Conservation (phyloP, 2,888 invertebrate species). For the Euzophera pinguis region DNA sequence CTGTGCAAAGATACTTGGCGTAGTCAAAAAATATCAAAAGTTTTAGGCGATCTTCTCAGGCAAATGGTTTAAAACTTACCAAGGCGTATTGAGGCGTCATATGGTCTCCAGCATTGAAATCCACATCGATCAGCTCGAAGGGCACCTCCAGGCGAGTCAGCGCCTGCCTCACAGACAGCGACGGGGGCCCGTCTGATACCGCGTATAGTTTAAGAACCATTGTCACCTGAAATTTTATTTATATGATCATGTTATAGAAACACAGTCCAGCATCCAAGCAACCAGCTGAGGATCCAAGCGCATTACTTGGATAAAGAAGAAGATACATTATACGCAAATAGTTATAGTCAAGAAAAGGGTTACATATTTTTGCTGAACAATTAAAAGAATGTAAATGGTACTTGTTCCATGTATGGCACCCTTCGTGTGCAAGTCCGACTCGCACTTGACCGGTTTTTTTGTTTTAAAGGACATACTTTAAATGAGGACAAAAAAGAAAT, state of each 20-base stretch:
- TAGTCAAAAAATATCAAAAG: neutral
- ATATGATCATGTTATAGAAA: neutral
- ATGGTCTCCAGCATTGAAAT: constrained; percentile 86
- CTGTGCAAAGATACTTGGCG: neutral
- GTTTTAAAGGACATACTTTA: too few relatives aligned
- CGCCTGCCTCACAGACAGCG: constrained; percentile 85
- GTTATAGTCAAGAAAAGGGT: too few relatives aligned
- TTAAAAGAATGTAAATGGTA: too few relatives aligned
- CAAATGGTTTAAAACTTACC: constrained; percentile 54
- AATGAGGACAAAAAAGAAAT: too few relatives aligned
- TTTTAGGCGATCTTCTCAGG: neutral
- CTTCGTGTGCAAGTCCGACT: too few relatives aligned
- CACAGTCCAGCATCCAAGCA: too few relatives aligned
- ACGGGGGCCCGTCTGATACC: constrained; percentile 89
- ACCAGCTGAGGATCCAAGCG: too few relatives aligned
- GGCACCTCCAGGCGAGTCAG: constrained; percentile 82
- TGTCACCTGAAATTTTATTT: neutral
- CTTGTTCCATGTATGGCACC: too few relatives aligned
- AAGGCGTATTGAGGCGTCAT: constrained; percentile 84
- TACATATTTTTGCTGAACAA: too few relatives aligned
- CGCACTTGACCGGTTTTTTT: too few relatives aligned
- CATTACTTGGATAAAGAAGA: too few relatives aligned
- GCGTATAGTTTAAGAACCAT: constrained; percentile 84
- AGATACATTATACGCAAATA: too few relatives aligned
- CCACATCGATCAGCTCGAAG: constrained; percentile 83